These are phyloP conservation scores for Dendroctonus ponderosae DNA, from an alignment of 1,140 invertebrate species.

Conservation along the genomic window DNA sequence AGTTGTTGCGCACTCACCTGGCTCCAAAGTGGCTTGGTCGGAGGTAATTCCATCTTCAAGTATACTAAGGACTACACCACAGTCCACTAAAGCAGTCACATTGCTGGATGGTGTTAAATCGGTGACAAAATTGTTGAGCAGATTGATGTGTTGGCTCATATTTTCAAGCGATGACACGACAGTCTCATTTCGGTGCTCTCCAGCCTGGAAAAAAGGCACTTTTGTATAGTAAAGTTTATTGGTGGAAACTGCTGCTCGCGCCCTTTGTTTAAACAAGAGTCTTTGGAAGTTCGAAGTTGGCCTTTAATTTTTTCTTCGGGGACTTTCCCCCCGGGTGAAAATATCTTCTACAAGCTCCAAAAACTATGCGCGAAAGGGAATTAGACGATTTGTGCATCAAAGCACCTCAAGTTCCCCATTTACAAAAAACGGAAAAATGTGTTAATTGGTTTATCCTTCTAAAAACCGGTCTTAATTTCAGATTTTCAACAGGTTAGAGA, in stretches of 20 bases:
- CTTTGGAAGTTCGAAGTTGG: no score
- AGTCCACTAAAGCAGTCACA: constrained; percentile 44
- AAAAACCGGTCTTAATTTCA: no score
- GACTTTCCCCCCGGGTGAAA: no score
- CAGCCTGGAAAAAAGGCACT: background rate
- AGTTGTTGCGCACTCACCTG: constrained; percentile 28
- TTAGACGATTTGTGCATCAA: no score
- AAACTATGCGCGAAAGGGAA: no score
- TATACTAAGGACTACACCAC: constrained; percentile 47
- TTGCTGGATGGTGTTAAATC: constrained; percentile 41
- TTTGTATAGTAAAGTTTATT: background rate
- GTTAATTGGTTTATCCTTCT: no score
- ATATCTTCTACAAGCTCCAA: no score
- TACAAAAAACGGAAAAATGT: no score
- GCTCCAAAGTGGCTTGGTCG: constrained; percentile 38
- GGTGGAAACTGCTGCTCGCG: background rate
- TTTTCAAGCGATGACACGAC: constrained; percentile 44
- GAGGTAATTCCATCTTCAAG: constrained; percentile 47
- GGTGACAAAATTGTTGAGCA: constrained; percentile 45
- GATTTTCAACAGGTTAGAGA: no score
- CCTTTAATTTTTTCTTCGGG: no score
- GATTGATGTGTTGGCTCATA: constrained; percentile 43
- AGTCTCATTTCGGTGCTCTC: constrained; percentile 38
- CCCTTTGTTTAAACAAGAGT: no score
- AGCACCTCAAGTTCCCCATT: no score